Evolutionary conservation across 2,797 vertebrate genomes (phyloP), one percentile per base, ranked within the genome.

Genomic region (Fratercula arctica): DNA sequence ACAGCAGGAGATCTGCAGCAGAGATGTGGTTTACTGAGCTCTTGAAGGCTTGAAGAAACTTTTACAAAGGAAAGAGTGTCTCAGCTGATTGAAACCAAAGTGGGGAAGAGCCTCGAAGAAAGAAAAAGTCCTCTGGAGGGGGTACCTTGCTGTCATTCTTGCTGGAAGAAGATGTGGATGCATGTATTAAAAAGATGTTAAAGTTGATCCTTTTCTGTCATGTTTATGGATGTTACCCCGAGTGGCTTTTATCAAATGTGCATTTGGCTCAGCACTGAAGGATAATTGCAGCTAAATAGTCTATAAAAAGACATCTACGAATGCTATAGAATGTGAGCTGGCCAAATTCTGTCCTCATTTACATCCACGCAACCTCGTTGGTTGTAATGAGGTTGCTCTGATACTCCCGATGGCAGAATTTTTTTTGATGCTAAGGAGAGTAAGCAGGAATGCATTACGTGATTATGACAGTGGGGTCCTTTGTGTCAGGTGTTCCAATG

Each of bases 271-370:
- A 88, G 67, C 41, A 39, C 56, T 66, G 70, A 76, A 69, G 43
- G n/a, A 84, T 93, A 97, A 97, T 91, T 95, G 83, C 85, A 90
- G 59, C 77, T 91, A 90, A 94, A 87, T 50, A 80, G 77, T 69
- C 94, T 85, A 60, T 94, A 81, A 96, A 97, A 94, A 89, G 41
- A 88, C 56, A 51, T 45, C 79, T 93, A 78, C 46, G 79, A 92
- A 91, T 70, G 39, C 74, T 92, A 29, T 50, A 35, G 76, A 76
- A 48, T 68, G 56, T 56, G 72, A 80, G 79, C 64, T 80, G 80
- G 83, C 68, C 93, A 85, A 95, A 91, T 88, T 77, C 51, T 74
- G 70, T 88, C 56, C 57, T 59, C 18, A 35, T 77, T 93, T 85
- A 46, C 53, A 70, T 82, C 66, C 33, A 6, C 37, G 26, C 43